Evolutionary conservation across 1,140 invertebrate species (phyloP).

Genomic region (Palaemon carinicauda): DNA sequence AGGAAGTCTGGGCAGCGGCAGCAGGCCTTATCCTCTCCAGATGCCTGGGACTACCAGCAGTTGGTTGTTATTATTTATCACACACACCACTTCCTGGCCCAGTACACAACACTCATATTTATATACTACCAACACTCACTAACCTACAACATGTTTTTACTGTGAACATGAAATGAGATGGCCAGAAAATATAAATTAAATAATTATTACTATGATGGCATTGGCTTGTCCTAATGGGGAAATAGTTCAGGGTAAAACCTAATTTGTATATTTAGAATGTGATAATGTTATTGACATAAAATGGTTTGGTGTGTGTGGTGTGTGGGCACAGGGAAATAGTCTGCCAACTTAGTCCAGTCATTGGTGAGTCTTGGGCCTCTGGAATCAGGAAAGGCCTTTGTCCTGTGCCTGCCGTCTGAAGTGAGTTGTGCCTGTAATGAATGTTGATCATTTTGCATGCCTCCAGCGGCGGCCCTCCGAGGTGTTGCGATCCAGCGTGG

Average conservation of each 20-base stretch:
- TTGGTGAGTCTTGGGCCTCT: constrained; percentile 49
- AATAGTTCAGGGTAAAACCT: too few species aligned
- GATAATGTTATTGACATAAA: background rate
- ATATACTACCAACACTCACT: background rate
- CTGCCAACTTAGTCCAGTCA: constrained; percentile 33
- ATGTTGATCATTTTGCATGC: constrained; percentile 62
- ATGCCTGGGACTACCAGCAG: constrained; percentile 27
- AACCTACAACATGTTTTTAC: background rate
- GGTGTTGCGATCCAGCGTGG: constrained; percentile 78
- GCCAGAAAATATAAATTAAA: background rate
- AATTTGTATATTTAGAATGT: background rate
- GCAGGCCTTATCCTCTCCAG: constrained; percentile 32
- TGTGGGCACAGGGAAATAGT: constrained; percentile 3
- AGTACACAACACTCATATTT: constrained; percentile 6
- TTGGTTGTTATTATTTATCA: constrained; percentile 28
- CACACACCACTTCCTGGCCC: background rate
- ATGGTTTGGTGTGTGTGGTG: constrained; percentile 23
- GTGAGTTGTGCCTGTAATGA: constrained; percentile 59
- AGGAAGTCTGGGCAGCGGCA: constrained; percentile 50
- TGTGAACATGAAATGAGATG: background rate
- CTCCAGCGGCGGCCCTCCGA: constrained; percentile 73
- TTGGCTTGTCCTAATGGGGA: background rate
- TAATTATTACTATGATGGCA: background rate
- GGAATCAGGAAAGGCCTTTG: constrained; percentile 51
- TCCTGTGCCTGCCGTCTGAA: constrained; percentile 57